A percentile compares a stretch with the other conserved stretches of the same genome.
Conservation (phyloP, 2,113 vertebrate genomes). For the Propithecus coquereli region DNA sequence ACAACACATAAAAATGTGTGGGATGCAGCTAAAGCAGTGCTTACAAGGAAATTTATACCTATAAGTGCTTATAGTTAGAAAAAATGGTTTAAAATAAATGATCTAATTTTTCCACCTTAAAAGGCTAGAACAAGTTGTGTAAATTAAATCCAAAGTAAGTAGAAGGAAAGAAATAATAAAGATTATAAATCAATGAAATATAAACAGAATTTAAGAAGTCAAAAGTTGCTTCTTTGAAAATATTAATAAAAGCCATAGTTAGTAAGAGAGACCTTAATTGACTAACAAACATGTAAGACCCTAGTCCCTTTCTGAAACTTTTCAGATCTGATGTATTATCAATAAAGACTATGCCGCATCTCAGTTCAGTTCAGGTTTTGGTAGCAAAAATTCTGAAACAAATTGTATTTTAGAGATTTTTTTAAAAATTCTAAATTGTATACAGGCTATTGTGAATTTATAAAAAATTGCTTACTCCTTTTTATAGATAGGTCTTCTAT, state of each 20-base stretch:
- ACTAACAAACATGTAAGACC: rapidly evolving
- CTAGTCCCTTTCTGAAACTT: neutral
- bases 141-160: neutral
- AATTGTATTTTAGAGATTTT: neutral
- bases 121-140: neutral
- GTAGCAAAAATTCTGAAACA: neutral
- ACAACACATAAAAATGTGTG: neutral
- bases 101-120: slow-evolving; percentile 31
- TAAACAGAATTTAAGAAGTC: neutral
- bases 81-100: neutral
- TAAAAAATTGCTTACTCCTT: neutral
- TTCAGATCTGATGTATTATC: neutral
- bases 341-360: neutral
- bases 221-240: neutral
- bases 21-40: neutral
- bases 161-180: neutral
- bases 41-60: neutral
- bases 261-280: neutral
- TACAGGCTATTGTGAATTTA: neutral
- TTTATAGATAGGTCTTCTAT: neutral
- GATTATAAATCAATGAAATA: slow-evolving; percentile 11
- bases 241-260: neutral
- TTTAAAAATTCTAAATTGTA: neutral
- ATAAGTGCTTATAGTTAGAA: neutral
- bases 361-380: slow-evolving; percentile 1